Base-by-base conservation (phyloP, 2,888 invertebrate genomes). In the Pogonocherus hispidulus region DNA sequence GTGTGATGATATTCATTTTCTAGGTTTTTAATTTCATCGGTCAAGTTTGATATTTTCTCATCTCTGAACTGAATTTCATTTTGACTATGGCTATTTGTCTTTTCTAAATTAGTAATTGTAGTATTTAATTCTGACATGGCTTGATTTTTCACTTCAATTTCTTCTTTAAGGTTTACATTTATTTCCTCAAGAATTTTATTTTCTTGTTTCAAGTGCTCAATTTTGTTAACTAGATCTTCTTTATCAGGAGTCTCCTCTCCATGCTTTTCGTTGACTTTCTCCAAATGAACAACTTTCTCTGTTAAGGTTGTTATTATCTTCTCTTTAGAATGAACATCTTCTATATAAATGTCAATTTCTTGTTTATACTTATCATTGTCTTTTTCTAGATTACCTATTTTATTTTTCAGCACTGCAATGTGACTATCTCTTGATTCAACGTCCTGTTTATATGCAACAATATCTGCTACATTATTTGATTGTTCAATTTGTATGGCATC, bases 401-500 rank as follows among this genome's bases (percentile, higher is more conserved):
- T 41, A 20, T 41, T 22, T 41, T 22, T 3, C 6, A 55, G 18
- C 2, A 2, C 37, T 37, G 8, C 5, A 2, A 37, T 23, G 20
- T 23, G 16, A 11, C 1, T 41, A 37, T 41, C 41, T 41, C 14
- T 35, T n/a, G 9, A 35, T 54, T 54, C 16, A 54, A 14, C 2
- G 11, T 37, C 37, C 8, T 37, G 1, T n/a, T 37, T 37, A 9
- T 37, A 37, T 37, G 3, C 3, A 11, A n/a, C n/a, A 11, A 37
- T 5, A 37, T 37, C 37, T 5, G 37, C 37, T n/a, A 37, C n/a
- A 37, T 37, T 37, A 8, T 37, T 9, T 8, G 37, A 9, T 37
- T 37, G 37, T 37, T 37, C 37, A 3, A 37, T 37, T 37, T n/a
- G 37, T n/a, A 27, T 60, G 3, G 23, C 60, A 6, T 47, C 60